phyloP scores from a whole-genome alignment of 2,797 vertebrate species.

The Zalophus californianus region DNA sequence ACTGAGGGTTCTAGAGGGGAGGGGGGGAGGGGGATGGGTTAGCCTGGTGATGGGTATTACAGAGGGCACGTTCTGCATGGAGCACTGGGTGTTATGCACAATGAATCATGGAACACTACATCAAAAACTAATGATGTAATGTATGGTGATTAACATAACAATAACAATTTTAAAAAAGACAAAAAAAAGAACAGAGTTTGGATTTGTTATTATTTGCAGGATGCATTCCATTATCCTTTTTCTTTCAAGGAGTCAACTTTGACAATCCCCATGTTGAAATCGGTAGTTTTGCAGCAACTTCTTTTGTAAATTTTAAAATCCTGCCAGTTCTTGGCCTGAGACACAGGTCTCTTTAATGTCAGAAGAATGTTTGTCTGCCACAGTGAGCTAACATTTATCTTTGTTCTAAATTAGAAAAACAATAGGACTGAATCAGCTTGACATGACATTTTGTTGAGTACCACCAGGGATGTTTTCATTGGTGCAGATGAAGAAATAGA shows the following conservation, averaged over 20 bases:
- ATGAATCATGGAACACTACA: too few species aligned
- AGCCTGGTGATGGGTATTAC: too few species aligned
- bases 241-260: neutral
- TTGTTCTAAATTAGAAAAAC: conserved; percentile 59
- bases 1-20: too few species aligned
- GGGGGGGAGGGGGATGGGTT: too few species aligned
- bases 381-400: conserved; percentile 63
- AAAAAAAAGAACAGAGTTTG: neutral
- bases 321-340: neutral
- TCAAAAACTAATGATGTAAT: too few species aligned
- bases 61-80: too few species aligned
- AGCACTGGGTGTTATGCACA: too few species aligned
- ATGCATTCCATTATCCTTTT: neutral
- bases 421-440: neutral
- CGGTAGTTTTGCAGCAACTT: neutral
- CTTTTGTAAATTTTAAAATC: conserved; percentile 30
- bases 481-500: neutral
- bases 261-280: neutral
- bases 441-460: conserved; percentile 29
- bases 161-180: too few species aligned
- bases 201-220: neutral
- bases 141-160: too few species aligned
- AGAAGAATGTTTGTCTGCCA: conserved; percentile 1
- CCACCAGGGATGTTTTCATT: neutral
- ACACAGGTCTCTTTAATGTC: neutral